Percentiles rank a stretch among this genome's conserved stretches.
phyloP scores from a whole-genome alignment of 2,113 vertebrate genomes.

The Hepsetus odoe region DNA sequence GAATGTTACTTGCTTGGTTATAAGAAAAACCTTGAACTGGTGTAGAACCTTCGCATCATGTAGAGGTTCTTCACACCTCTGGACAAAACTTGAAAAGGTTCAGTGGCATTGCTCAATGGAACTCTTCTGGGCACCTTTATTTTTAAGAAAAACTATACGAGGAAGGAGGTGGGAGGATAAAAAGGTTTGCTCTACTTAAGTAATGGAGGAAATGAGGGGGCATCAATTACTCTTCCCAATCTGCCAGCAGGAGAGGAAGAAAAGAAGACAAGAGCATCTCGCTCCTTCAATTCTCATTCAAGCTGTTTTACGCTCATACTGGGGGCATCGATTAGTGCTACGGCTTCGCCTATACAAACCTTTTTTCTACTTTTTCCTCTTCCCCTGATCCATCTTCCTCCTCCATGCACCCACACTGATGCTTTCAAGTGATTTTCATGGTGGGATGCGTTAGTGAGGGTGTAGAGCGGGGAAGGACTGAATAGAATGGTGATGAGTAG shows the following conservation, averaged over 20 bases:
- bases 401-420: background rate
- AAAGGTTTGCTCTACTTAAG: background rate
- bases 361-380: background rate
- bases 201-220: background rate
- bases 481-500: slow-evolving; percentile 27
- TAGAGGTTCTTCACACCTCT: background rate
- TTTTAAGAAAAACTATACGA: background rate
- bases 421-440: background rate
- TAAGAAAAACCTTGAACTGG: too few relatives aligned
- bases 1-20: too few relatives aligned
- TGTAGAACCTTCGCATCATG: too few relatives aligned
- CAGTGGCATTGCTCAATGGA: too few relatives aligned
- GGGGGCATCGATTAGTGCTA: slow-evolving; percentile 61
- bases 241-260: slow-evolving; percentile 18
- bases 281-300: slow-evolving; percentile 61
- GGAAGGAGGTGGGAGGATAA: slow-evolving; percentile 2
- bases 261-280: slow-evolving; percentile 39
- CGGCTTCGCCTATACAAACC: background rate
- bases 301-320: slow-evolving; percentile 42
- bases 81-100: background rate
- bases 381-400: background rate
- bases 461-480: background rate
- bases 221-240: slow-evolving; percentile 32
- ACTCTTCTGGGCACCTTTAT: too few relatives aligned
- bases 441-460: background rate